phyloP scores from a whole-genome alignment of 1,140 invertebrate species.

The Drosophila pseudoananassae region DNA sequence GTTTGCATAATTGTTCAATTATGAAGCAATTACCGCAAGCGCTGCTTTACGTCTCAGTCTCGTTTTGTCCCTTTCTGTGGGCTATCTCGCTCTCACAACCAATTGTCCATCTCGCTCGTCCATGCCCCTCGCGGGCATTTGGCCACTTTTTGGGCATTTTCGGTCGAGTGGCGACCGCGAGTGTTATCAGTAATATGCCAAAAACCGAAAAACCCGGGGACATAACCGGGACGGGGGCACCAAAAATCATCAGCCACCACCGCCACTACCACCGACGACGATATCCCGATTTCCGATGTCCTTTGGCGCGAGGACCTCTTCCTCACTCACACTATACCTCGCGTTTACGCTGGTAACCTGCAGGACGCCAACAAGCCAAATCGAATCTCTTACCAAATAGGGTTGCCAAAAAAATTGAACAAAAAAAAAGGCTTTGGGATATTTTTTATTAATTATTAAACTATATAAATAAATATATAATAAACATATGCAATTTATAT shows the following conservation, averaged over 20 bases:
- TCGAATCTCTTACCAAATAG: not conserved
- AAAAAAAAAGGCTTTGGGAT: no score
- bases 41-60: conserved; percentile 29
- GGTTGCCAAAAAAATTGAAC: not conserved
- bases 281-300: conserved; percentile 9
- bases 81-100: not conserved
- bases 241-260: conserved; percentile 57
- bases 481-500: not conserved
- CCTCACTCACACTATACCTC: no score
- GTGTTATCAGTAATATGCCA: conserved; percentile 71
- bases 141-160: conserved; percentile 32
- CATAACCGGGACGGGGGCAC: conserved; percentile 13
- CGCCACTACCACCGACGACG: not conserved
- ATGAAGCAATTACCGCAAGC: conserved; percentile 79
- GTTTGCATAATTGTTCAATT: conserved; percentile 82
- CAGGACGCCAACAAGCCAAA: not conserved
- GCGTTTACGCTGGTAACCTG: no score
- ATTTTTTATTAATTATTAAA: no score
- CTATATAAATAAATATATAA: no score
- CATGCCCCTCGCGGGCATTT: conserved; percentile 14
- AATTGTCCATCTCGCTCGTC: not conserved
- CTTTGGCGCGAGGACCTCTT: conserved; percentile 23
- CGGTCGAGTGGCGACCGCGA: conserved; percentile 11
- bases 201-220: conserved; percentile 61
- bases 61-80: conserved; percentile 9